Conservation (phyloP, 2,888 invertebrate genomes). For the Resseliella maxima region DNA sequence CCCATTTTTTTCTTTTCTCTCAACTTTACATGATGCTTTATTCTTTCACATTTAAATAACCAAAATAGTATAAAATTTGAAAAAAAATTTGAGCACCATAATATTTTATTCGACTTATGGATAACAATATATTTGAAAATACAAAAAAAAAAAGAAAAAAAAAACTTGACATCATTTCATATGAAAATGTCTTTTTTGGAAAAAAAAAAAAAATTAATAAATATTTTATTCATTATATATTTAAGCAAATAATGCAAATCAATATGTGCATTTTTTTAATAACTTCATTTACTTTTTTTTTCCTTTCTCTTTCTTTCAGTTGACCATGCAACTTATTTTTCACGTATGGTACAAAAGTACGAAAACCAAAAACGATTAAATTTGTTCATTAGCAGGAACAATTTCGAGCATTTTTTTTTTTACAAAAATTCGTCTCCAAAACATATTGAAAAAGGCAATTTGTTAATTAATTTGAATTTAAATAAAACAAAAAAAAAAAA, state of each 20-base stretch:
- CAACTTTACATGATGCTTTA: too few species aligned
- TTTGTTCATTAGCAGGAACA: neutral
- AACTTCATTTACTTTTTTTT: neutral
- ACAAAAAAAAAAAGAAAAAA: neutral
- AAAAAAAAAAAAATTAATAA: neutral
- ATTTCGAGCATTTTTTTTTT: neutral
- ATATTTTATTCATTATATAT: neutral
- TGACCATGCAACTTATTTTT: neutral
- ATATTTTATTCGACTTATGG: slow-evolving; percentile 31
- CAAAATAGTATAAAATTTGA: too few species aligned
- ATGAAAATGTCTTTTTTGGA: neutral
- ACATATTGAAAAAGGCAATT: neutral
- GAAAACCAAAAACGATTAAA: neutral
- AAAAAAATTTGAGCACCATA: neutral
- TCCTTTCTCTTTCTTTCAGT: neutral
- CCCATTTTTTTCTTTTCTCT: too few species aligned
- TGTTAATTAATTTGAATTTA: neutral
- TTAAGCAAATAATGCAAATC: neutral
- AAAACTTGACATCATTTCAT: slow-evolving; percentile 1
- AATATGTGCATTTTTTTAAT: neutral
- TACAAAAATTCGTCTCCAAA: neutral
- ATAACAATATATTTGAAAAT: neutral
- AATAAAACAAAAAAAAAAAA: neutral
- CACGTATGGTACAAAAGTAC: neutral
- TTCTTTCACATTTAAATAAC: too few species aligned